A percentile compares a stretch with the other conserved stretches of the same genome.
Evolutionary conservation across 2,888 invertebrate species (phyloP).

Genomic region (Cantharis flavilabris): DNA sequence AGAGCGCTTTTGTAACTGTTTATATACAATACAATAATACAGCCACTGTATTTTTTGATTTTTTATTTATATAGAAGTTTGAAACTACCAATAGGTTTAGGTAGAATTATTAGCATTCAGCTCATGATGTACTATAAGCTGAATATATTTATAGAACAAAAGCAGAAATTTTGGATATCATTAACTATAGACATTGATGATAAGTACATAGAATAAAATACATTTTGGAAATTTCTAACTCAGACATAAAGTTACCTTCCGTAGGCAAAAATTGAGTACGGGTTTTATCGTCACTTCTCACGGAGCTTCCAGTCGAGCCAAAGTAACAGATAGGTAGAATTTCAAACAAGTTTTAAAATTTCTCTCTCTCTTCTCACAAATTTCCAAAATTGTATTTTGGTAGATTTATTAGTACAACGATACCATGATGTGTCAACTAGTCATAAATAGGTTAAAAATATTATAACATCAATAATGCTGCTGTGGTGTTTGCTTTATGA

Average conservation of each 20-base stretch:
- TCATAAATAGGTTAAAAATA: constrained; percentile 6
- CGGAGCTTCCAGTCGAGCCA: background rate
- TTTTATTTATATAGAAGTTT: background rate
- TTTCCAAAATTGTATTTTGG: constrained; percentile 5
- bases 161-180: constrained; percentile 18
- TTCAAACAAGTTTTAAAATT: background rate
- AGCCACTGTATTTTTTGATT: background rate
- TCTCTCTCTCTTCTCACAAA: background rate
- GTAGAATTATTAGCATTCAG: constrained; percentile 12
- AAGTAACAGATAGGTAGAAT: background rate
- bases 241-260: background rate
- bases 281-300: background rate
- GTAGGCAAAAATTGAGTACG: background rate
- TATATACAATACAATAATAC: background rate
- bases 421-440: constrained; percentile 17
- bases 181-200: constrained; percentile 5
- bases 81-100: constrained; percentile 16
- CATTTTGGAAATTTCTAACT: constrained; percentile 7
- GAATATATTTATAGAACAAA: constrained; percentile 10
- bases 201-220: constrained; percentile 2
- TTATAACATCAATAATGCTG: constrained; percentile 12
- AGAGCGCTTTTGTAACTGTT: background rate
- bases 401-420: constrained; percentile 1
- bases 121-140: constrained; percentile 12
- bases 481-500: constrained; percentile 2